Conservation (phyloP, 2,797 vertebrate genomes). For the Poecilia gillii region DNA sequence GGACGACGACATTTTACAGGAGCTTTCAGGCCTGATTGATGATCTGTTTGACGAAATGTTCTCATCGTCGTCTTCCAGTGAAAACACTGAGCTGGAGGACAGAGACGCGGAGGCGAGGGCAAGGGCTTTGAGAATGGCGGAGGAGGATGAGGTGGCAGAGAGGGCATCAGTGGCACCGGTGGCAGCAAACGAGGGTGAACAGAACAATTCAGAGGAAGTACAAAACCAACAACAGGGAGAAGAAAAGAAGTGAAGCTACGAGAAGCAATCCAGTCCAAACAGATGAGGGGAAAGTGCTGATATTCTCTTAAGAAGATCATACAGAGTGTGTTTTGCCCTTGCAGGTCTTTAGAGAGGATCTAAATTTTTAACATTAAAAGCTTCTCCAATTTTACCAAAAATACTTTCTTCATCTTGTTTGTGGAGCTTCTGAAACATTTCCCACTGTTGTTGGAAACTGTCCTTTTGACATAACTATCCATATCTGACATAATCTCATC, state of each 20-base stretch:
- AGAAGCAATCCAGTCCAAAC: constrained; percentile 12
- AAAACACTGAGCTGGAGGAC: neutral
- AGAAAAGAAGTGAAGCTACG: neutral
- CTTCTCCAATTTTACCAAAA: neutral
- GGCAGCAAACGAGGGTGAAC: neutral
- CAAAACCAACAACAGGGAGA: neutral
- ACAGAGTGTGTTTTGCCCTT: neutral
- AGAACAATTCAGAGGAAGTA: rapidly evolving
- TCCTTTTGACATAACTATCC: neutral
- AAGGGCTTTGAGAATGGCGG: no score
- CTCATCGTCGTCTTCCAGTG: rapidly evolving
- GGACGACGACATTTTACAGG: neutral
- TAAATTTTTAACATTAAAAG: neutral
- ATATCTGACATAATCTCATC: neutral
- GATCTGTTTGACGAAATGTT: rapidly evolving
- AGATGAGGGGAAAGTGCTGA: neutral
- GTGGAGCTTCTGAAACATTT: neutral
- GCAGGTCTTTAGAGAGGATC: neutral
- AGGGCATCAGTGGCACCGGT: neutral
- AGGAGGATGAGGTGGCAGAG: no score
- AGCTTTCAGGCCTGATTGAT: rapidly evolving
- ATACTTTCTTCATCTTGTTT: neutral
- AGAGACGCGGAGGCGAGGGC: neutral
- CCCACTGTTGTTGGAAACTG: neutral
- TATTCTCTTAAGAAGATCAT: neutral